These are phyloP conservation scores for Perca flavescens DNA, from an alignment of 2,113 vertebrate genomes.

Conservation along the genomic window DNA sequence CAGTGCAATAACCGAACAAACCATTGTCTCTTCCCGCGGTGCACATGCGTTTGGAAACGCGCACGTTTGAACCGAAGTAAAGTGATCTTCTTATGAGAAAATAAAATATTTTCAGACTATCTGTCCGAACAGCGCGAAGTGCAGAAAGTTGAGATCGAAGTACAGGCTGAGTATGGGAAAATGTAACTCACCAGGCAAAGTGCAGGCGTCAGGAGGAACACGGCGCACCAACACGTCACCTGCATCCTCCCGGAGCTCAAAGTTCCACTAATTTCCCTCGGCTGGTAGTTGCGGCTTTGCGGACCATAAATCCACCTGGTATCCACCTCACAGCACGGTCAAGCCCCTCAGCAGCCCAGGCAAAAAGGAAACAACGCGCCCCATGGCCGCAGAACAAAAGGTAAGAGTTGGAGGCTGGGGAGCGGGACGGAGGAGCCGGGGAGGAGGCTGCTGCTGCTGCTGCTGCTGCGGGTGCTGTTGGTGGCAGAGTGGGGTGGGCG, in stretches of 20 bases:
- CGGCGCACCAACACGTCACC: conserved; percentile 92
- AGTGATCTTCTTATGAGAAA: not conserved
- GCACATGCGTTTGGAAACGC: not conserved
- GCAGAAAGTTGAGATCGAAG: conserved; percentile 10
- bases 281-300: conserved; percentile 87
- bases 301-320: conserved; percentile 95
- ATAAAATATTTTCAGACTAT: not conserved
- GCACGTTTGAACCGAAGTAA: not conserved
- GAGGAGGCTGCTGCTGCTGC: conserved; percentile 21
- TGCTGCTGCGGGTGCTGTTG: not conserved
- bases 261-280: conserved; percentile 91
- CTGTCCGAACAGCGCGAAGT: not conserved
- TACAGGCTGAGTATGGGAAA: not conserved
- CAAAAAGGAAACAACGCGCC: conserved; percentile 88
- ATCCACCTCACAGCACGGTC: conserved; percentile 88
- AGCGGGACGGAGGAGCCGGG: conserved; percentile 12
- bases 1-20: not conserved
- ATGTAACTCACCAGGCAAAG: conserved; percentile 93
- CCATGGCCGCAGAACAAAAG: conserved; percentile 89
- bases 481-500: not conserved
- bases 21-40: not conserved
- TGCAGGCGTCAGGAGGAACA: conserved; percentile 92
- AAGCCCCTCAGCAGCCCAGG: conserved; percentile 89
- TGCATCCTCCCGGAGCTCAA: conserved; percentile 95
- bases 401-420: conserved; percentile 77